These are phyloP conservation scores for Heliconius congener DNA, from an alignment of 1,140 invertebrate species.

Conservation along the genomic window DNA sequence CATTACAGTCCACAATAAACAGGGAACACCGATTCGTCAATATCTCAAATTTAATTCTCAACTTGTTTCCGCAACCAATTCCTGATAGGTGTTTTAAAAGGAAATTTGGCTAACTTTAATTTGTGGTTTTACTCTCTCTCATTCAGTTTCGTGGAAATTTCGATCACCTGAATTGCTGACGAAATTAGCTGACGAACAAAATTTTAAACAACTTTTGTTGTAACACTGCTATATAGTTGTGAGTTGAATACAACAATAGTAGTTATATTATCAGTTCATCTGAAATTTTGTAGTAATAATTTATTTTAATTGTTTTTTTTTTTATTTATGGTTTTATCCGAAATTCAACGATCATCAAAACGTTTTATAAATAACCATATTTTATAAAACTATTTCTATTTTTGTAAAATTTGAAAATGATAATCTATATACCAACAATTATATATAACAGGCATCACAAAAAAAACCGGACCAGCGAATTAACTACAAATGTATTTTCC, in stretches of 20 bases:
- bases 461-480: too few species aligned
- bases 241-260: background rate
- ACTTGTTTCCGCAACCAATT: slow-evolving; percentile 44
- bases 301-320: too few species aligned
- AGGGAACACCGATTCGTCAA: slow-evolving; percentile 15
- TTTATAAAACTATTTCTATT: too few species aligned
- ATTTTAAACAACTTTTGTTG: slow-evolving; percentile 33
- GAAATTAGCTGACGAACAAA: slow-evolving; percentile 43
- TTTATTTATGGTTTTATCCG: too few species aligned
- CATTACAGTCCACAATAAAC: slow-evolving; percentile 17
- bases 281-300: too few species aligned
- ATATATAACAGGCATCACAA: too few species aligned
- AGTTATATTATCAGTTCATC: background rate
- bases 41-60: slow-evolving; percentile 30
- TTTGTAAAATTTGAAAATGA: too few species aligned
- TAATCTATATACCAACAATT: too few species aligned
- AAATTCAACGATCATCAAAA: too few species aligned
- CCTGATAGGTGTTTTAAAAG: slow-evolving; percentile 47
- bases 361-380: too few species aligned
- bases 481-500: too few species aligned
- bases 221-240: background rate
- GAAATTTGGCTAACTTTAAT: slow-evolving; percentile 47
- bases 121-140: slow-evolving; percentile 45
- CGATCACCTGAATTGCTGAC: slow-evolving; percentile 41
- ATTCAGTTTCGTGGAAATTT: slow-evolving; percentile 48